Base-by-base conservation (phyloP, 2,797 vertebrate species). In the Sitta carolinensis region DNA sequence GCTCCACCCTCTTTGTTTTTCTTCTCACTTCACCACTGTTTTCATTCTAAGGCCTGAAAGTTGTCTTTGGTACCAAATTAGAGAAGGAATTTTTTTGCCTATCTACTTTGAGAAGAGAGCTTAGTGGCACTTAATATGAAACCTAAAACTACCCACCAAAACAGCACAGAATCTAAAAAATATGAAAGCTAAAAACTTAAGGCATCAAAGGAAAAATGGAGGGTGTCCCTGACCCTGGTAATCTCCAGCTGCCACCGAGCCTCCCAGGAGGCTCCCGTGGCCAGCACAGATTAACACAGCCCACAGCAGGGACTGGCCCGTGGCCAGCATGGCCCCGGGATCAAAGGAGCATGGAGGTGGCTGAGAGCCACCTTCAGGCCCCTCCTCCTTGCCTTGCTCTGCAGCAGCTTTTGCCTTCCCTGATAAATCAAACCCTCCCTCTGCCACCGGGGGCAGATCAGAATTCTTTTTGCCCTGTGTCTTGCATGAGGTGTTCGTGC, bases 161-260 rank as follows among this genome's bases (percentile, higher is more conserved):
- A 36, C 36, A 36, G 36, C 36, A 36, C 36, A 36, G 36, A 36
- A 36, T 36, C 36, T 36, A 36, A 36, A 36, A 36, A 36, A 36
- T 36, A 36, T 36, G 10, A 36, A 36, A 36, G 36, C 36, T 36
- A 36, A 36, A 36, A 36, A 36, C 36, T 36, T 36, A 36, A 36
- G 36, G 36, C 36, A 36, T 36, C 36, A 36, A 36, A 36, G 62
- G 87, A 87, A 93, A 96, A 93, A 96, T 96, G 91, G 93, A 96
- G 91, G 89, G 66, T 87, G 92, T 93, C 89, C 81, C 94, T 95
- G 90, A 82, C 90, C 76, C 87, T 1, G 1, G 42, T 95, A 96
- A 94, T 96, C 89, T 94, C 64, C 92, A 95, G 92, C 84, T 96
- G 96, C 92, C 90, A 91, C 90, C 7, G 11, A 80, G 64, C 93